Conservation (phyloP, 2,888 invertebrate species). For the Chrysolina haemoptera region DNA sequence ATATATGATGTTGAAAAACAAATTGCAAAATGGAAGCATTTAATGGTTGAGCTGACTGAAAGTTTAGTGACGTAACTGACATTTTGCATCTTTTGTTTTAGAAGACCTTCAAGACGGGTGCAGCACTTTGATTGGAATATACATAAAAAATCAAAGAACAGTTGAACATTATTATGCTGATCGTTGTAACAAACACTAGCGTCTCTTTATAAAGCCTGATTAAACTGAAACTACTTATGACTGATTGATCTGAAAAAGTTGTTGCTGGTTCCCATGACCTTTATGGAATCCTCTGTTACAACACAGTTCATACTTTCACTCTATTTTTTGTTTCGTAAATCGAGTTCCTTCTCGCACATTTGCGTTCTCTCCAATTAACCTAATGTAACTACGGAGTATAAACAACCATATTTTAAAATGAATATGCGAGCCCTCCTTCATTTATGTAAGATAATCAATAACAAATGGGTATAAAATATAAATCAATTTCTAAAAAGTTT, state of each 20-base stretch:
- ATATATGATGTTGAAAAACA: constrained; percentile 33
- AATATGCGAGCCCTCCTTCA: background rate
- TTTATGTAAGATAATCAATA: background rate
- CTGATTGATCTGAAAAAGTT: constrained; percentile 11
- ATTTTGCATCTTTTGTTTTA: constrained; percentile 54
- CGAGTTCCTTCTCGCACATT: constrained; percentile 10
- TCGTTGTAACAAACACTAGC: constrained; percentile 6
- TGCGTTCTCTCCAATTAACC: constrained; percentile 7
- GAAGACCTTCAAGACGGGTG: constrained; percentile 44
- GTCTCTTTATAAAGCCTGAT: background rate
- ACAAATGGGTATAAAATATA: too few relatives aligned
- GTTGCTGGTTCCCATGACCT: constrained; percentile 15
- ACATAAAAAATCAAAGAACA: constrained; percentile 30
- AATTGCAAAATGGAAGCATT: constrained; percentile 42
- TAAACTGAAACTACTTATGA: constrained; percentile 15
- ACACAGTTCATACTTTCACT: constrained; percentile 20
- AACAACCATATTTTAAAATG: background rate
- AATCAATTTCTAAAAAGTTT: too few relatives aligned
- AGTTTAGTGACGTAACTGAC: constrained; percentile 56
- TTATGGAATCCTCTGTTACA: constrained; percentile 15
- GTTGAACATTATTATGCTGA: constrained; percentile 20
- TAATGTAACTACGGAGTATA: background rate
- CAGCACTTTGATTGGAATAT: constrained; percentile 27
- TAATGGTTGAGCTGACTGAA: constrained; percentile 42
- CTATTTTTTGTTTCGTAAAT: constrained; percentile 12